Conservation (phyloP, 2,888 invertebrate species). For the Eremobia ochroleuca region DNA sequence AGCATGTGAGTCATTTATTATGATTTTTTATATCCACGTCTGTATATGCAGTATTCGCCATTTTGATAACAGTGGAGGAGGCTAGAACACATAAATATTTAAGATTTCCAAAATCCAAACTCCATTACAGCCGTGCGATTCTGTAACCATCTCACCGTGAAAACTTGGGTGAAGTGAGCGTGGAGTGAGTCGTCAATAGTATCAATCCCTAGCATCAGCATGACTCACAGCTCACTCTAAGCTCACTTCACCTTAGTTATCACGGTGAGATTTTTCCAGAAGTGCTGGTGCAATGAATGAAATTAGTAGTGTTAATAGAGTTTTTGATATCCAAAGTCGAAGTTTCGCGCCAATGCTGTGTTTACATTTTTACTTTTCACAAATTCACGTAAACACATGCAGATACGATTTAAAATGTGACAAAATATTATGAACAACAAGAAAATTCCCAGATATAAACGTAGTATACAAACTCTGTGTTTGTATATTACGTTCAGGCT, state of each 20-base stretch:
- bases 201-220: no score
- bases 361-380: background rate
- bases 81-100: background rate
- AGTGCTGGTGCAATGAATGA: no score
- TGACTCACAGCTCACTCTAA: no score
- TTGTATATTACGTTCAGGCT: no score
- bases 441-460: background rate
- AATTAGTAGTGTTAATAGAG: background rate
- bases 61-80: background rate
- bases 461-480: background rate
- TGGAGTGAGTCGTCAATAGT: no score
- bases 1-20: slow-evolving; percentile 50
- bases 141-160: no score
- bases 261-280: no score
- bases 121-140: no score
- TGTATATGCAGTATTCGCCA: background rate
- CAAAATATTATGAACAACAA: background rate
- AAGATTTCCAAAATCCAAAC: background rate
- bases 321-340: background rate
- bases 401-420: background rate
- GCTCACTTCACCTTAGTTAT: no score
- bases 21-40: slow-evolving; percentile 18
- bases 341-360: background rate
- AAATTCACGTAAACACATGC: background rate
- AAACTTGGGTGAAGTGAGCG: no score